Percentiles rank a stretch among this genome's conserved stretches.
phyloP scores from a whole-genome alignment of 2,113 vertebrate species.

The Jaculus jaculus region DNA sequence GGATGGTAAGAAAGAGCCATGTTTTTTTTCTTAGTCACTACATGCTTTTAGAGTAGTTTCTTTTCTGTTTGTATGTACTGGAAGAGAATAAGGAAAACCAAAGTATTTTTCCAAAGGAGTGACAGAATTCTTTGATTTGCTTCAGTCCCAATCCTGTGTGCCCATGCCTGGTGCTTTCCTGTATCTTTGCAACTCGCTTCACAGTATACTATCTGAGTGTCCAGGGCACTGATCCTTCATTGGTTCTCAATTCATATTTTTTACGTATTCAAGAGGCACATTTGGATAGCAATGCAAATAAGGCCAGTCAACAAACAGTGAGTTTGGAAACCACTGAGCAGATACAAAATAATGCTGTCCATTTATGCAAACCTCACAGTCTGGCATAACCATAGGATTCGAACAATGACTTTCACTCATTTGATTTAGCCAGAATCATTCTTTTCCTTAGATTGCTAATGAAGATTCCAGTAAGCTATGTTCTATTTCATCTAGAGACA shows the following conservation, averaged over 20 bases:
- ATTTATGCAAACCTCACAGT: neutral
- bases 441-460: neutral
- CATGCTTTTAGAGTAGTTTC: neutral
- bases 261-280: neutral
- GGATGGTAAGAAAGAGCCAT: neutral
- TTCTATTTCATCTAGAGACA: conserved; percentile 18
- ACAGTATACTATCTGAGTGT: neutral
- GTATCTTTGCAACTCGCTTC: neutral
- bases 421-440: neutral
- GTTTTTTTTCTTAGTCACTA: neutral
- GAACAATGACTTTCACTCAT: neutral
- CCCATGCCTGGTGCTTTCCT: rapidly evolving
- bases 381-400: neutral
- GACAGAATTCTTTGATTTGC: neutral
- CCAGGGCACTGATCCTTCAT: neutral
- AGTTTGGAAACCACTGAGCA: neutral
- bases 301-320: neutral
- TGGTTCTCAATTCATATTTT: neutral
- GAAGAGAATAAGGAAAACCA: neutral
- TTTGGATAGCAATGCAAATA: neutral
- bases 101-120: neutral
- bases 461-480: neutral
- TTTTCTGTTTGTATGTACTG: neutral
- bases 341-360: neutral
- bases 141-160: neutral